Evolutionary conservation across 1,140 invertebrate genomes (phyloP), one percentile per base, ranked within the genome.

Genomic region (Medauroidea extradentata): DNA sequence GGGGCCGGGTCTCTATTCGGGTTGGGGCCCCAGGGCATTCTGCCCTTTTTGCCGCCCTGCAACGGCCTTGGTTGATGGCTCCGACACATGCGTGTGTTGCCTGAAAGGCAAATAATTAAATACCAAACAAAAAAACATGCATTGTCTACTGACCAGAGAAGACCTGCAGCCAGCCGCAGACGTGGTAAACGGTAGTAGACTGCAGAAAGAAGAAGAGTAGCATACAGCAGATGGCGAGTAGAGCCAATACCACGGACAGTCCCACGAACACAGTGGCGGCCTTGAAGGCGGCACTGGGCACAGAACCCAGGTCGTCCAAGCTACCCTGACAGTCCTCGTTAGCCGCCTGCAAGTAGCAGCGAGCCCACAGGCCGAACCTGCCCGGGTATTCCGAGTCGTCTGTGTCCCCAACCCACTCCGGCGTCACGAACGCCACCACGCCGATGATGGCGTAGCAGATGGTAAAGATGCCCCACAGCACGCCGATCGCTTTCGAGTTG

Each of bases 381-480:
- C 93, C 94, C 0, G 91, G 89, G 69, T 89, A 89, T 58, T 91
- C 88, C 44, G 90, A 89, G 48, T 90, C 85, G 53, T 87, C 82
- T 74, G 69, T 84, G 83, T 87, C 86, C 1, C 81, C 95, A 69
- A 85, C 89, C 90, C 96, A 99, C 77, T 98, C 94, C 7, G 95
- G 94, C 53, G 96, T 96, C 16, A 97, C 85, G 73, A 98, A 96
- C 0, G 94, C 90, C 16, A 98, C 93, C 57, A 95, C 86, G 55
- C 88, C 88, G 67, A 98, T 96, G 66, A 99, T 97, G 50, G 93
- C 91, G 75, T 94, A 98, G 76, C 95, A 98, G 69, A 97, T 91
- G 53, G 92, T 91, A 73, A 98, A 97, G 65, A 98, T 91, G 19
- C 89, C 94, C 96, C 96, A 98, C 44, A 98, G 79, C 16, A 98